These are phyloP conservation scores for Argyresthia goedartella DNA, from an alignment of 2,888 invertebrate species.

Conservation along the genomic window DNA sequence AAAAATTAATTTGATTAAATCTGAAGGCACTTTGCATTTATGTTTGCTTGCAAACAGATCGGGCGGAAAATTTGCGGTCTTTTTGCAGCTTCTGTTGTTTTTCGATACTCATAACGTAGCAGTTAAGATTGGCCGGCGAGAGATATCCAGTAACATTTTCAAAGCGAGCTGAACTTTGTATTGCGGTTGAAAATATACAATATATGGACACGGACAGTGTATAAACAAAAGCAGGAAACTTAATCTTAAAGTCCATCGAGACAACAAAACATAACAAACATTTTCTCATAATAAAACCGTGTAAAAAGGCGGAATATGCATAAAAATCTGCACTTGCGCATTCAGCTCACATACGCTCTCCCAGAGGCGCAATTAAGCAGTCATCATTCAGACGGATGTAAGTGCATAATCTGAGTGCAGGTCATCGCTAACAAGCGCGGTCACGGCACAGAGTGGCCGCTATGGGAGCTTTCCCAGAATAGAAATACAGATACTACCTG, in stretches of 20 bases:
- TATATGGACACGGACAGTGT: no score
- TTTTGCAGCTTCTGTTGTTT: no score
- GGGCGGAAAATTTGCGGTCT: not conserved
- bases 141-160: no score
- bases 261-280: no score
- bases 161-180: no score
- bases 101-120: no score
- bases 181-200: no score
- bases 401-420: constrained; percentile 61
- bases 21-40: not conserved
- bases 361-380: constrained; percentile 55
- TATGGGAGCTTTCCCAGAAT: constrained; percentile 68
- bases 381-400: constrained; percentile 61
- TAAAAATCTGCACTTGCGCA: not conserved
- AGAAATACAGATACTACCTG: constrained; percentile 54
- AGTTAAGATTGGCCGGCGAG: no score
- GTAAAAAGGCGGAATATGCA: not conserved
- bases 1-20: constrained; percentile 1
- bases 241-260: no score
- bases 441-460: constrained; percentile 59
- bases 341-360: constrained; percentile 18
- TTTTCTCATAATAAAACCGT: no score
- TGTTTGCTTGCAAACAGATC: no score
- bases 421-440: constrained; percentile 63
- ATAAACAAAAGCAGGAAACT: no score